Conservation (phyloP, 2,797 vertebrate species). For the Cossypha dichroa region DNA sequence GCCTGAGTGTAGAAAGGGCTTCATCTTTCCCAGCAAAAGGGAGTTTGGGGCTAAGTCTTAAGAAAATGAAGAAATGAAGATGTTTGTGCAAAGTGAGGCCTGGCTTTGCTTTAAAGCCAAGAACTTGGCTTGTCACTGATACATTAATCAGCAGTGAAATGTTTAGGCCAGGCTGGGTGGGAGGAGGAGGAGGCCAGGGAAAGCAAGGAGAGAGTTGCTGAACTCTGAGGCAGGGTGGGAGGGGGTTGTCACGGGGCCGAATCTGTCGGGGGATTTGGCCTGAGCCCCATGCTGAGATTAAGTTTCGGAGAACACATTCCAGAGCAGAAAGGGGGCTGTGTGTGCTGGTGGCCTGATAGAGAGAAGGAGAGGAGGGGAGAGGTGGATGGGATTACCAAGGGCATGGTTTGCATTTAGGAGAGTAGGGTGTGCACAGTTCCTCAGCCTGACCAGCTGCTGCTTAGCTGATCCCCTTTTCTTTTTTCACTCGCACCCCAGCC, state of each 20-base stretch:
- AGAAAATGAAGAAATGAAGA: constrained; percentile 41
- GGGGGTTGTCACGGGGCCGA: constrained; percentile 66
- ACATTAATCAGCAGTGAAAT: constrained; percentile 75
- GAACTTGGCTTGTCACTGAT: constrained; percentile 70
- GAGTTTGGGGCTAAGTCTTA: background rate
- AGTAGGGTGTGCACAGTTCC: background rate
- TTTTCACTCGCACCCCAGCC: background rate
- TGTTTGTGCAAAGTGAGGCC: constrained; percentile 51
- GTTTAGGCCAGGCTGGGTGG: constrained; percentile 69
- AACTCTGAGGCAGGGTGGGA: constrained; percentile 7
- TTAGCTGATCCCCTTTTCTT: background rate
- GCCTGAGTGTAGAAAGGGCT: background rate
- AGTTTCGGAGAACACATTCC: constrained; percentile 81
- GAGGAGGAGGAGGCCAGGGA: constrained; percentile 22
- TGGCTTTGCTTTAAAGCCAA: constrained; percentile 66
- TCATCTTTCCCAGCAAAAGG: background rate
- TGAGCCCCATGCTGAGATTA: constrained; percentile 72
- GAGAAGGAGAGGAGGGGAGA: constrained; percentile 49
- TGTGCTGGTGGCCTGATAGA: constrained; percentile 73
- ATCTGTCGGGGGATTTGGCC: constrained; percentile 76
- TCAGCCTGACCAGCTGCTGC: background rate
- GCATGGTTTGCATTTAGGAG: constrained; percentile 65
- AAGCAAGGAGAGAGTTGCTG: background rate
- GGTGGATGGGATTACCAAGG: constrained; percentile 65
- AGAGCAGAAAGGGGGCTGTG: constrained; percentile 80